phyloP scores from a whole-genome alignment of 2,888 invertebrate genomes.

The Plebejus argus region DNA sequence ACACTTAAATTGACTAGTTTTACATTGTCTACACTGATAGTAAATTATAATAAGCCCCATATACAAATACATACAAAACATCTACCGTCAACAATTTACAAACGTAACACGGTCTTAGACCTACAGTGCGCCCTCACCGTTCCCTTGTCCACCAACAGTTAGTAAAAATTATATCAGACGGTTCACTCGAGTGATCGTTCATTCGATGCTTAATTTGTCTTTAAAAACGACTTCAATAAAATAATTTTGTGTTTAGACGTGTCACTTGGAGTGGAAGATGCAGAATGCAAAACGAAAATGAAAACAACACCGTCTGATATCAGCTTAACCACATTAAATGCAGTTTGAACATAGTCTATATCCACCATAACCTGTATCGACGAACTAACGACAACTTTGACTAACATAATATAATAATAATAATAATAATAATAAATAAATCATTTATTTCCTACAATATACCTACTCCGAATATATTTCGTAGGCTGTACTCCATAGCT shows the following conservation, averaged over 20 bases:
- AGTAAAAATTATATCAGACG: not conserved
- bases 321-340: constrained; percentile 6
- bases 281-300: too few relatives aligned
- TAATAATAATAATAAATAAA: too few relatives aligned
- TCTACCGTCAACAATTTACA: constrained; percentile 7
- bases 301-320: not conserved
- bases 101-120: constrained; percentile 18
- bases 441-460: too few relatives aligned
- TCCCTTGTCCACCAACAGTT: not conserved
- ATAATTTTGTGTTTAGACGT: not conserved
- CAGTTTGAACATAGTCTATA: not conserved
- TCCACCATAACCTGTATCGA: constrained; percentile 6
- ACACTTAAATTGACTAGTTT: constrained; percentile 29
- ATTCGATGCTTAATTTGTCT: not conserved
- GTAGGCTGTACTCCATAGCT: not conserved
- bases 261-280: not conserved
- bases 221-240: not conserved
- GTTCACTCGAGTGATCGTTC: not conserved
- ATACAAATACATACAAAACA: constrained; percentile 18
- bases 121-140: not conserved
- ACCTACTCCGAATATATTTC: not conserved
- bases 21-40: constrained; percentile 16
- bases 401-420: too few relatives aligned
- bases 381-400: not conserved
- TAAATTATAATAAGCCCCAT: constrained; percentile 2